Base-by-base conservation (phyloP, 2,113 vertebrate species). In the Telmatochromis sp. region DNA sequence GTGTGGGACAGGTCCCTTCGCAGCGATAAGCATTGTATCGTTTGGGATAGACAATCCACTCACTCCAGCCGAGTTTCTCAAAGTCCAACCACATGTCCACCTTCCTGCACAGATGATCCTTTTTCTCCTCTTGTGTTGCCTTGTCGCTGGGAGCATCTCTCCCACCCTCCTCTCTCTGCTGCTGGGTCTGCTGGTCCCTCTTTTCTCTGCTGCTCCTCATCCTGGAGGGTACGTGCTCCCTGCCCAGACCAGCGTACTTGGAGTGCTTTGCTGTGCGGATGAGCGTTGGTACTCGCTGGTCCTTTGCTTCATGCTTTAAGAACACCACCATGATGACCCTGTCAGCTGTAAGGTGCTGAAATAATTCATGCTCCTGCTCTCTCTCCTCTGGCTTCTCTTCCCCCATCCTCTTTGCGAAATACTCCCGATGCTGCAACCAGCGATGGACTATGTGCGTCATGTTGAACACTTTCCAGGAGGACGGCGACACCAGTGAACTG, bases 71-170 rank as follows among this genome's bases (percentile, higher is more conserved):
- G 0, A 98, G 95, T 95, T 97, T 96, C 85, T 97, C 93, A 15
- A 98, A 98, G 60, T 98, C 97, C 90, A 98, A 97, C 93, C 95
- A 84, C 98, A 98, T 98, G 94, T 97, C 96, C 88, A 97, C 97
- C 85, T 94, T 95, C 73, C 94, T 91, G 94, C 97, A 98, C 37
- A 94, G 89, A 12, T 91, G 73, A 73, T 93, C 92, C 47, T 87
- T 88, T 31, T 86, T 81, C 79, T 82, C 89, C 21, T 85, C 53
- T 21, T 88, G 84, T 2, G 63, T 7, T 17, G 88, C 21, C n/a
- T 42, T 80, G 31, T 40, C 17, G 1, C 26, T 37, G 8, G 85
- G 49, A 68, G 73, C 85, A 5, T 42, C 28, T 7, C 51, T 65
- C 2, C 14, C 45, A 83, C 86, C 7, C 91, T 92, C 70, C 94